Base-by-base conservation (phyloP, 2,888 invertebrate genomes). In the Eumerus sabulonum region DNA sequence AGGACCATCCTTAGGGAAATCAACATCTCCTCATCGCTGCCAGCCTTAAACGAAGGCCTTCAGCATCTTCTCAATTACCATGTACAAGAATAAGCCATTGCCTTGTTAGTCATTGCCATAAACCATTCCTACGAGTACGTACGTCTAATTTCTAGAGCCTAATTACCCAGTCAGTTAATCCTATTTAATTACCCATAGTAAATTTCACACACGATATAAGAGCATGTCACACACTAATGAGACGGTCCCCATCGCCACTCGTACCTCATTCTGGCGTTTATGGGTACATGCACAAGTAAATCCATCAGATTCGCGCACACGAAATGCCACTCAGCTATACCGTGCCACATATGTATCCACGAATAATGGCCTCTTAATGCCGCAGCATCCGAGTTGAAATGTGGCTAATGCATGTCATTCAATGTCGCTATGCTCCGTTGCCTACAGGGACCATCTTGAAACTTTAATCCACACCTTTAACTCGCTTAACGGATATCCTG, bases 111-210 rank as follows among this genome's bases (percentile, higher is more conserved):
- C 27, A 27, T 27, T 27, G 27, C 27, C 2, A 27, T 27, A 27
- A 27, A 27, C 27, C 7, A 27, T 27, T 2, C 7, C 3, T 27
- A 27, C 27, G 7, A 2, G 3, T 27, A 27, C 27, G 27, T 27
- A 27, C 27, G 2, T 27, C 3, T 27, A 27, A 27, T 7, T 7
- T 27, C 27, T 27, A 27, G 27, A 57, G 57, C 38, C 38, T 51
- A 64, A 72, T 73, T 73, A 73, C 54, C 36, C 47, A 66, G 35
- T 35, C 53, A 60, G 66, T 66, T 73, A 66, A 73, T 66, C 64
- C 38, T 57, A 73, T 73, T 53, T 71, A 63, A 57, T 71, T 62
- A 56, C 66, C 66, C 42, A 2, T 27, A 68, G 48, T 54, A 53
- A 68, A 60, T 60, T 68, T 60, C 45, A 57, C 60, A 57, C 45